Evolutionary conservation across 2,113 vertebrate species (phyloP).

Genomic region (Falcunculus frontatus): DNA sequence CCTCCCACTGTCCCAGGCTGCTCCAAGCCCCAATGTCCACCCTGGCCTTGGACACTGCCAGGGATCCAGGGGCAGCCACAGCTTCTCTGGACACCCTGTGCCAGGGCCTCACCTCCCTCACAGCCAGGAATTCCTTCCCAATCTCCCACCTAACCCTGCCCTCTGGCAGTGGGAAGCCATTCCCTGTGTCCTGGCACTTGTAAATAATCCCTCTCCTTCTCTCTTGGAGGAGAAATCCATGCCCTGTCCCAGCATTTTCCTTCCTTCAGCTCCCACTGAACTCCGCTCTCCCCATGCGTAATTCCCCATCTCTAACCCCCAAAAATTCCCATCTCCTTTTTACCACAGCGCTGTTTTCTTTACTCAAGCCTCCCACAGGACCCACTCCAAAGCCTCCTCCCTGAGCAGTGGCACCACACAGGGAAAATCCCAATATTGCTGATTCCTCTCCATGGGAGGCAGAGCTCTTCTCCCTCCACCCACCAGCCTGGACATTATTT

Average conservation of each 20-base stretch:
- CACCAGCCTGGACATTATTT: background rate
- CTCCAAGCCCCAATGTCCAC: background rate
- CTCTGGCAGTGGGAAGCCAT: background rate
- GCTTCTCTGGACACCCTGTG: too few relatives aligned
- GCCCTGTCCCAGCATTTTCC: background rate
- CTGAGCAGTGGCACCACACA: background rate
- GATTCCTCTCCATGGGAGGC: background rate
- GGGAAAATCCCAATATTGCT: background rate
- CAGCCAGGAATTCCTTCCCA: background rate
- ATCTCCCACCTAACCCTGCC: background rate
- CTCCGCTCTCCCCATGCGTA: background rate
- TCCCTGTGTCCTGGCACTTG: background rate
- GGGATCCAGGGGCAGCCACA: too few relatives aligned
- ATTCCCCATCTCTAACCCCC: background rate
- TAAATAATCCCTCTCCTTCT: background rate
- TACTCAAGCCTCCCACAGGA: background rate
- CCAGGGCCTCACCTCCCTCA: too few relatives aligned
- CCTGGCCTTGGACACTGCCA: too few relatives aligned
- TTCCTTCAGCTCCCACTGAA: background rate
- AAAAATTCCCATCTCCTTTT: background rate
- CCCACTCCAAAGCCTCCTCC: background rate
- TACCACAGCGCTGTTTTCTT: background rate
- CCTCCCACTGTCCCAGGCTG: too few relatives aligned
- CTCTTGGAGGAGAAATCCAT: background rate
- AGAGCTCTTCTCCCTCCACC: background rate